Base-by-base conservation (phyloP, 2,888 invertebrate species). In the Pseudoips prasinana region DNA sequence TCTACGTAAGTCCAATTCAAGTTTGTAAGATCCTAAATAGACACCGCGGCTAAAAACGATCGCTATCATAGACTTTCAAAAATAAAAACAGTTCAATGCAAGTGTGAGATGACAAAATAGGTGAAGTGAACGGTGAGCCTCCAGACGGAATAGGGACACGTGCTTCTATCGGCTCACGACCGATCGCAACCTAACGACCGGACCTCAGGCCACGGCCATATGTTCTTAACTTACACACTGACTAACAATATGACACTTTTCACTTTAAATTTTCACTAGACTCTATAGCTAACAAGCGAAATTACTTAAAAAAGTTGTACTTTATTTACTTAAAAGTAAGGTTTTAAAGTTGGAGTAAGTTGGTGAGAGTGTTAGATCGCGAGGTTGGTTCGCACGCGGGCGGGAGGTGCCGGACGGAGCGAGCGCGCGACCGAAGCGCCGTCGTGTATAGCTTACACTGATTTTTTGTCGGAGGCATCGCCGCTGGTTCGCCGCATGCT, bases 391-490 rank as follows among this genome's bases (percentile, higher is more conserved):
- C 18, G 46, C 60, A 57, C 59, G 58, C 54, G 54, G 43, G 47
- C 45, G 60, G 48, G 54, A 52, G 58, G 18, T 47, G 61, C 45
- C 49, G 48, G 55, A 49, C 60, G 46, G 46, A 61, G 52, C 56
- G 71, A 70, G 70, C 70, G 76, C 78, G 75, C 87, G 86, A 81
- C 87, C 80, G 86, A 42, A 63, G 60, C 73, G 77, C 71, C 65
- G 68, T 74, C 52, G 73, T 73, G 78, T 80, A 59, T 73, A 84
- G 77, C 83, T 84, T 85, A 87, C 83, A 88, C 87, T 88, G 87
- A 86, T 86, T 88, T 86, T 87, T 86, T 82, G 84, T 79, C 46
- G 81, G 69, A 87, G 87, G 85, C 87, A 87, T 86, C 81, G 83
- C 73, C 69, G 76, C 71, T 69, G 50, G 60, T 57, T 50, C 58